Base-by-base conservation (phyloP, 2,113 vertebrate species). In the Triplophysa siluroides region DNA sequence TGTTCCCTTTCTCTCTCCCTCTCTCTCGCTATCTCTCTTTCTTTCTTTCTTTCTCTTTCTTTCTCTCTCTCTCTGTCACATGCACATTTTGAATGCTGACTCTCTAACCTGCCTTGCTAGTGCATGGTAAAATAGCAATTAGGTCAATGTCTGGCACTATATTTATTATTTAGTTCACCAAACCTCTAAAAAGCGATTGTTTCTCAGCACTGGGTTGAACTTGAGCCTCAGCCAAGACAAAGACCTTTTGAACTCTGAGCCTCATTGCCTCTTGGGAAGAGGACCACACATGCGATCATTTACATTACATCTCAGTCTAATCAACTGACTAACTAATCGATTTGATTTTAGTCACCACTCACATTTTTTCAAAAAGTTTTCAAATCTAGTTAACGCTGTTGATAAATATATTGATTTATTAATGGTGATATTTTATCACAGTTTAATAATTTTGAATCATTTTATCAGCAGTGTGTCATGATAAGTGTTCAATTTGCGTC, bases 81-180 rank as follows among this genome's bases (percentile, higher is more conserved):
- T 45, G 43, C 43, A 45, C 10, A 45, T 52, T 79, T 43, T 79
- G 56, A 75, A 75, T 60, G 52, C 14, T 81, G 50, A 60, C 63
- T 81, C 63, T 81, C 18, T 47, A 62, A 47, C 72, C 41, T 62
- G 72, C 54, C 56, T 74, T 23, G 33, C 70, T 73, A 43, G 72
- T 61, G 72, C 56, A 74, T 74, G 38, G 72, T 24, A 62, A 74
- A 74, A 74, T 74, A 61, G 21, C 56, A 74, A 62, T 74, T 74
- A 61, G 72, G 72, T 74, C 72, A 74, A 16, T 74, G 72, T 74
- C 72, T 74, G 56, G 72, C 56, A 61, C 56, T 74, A 74, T 62
- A 74, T 45, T 18, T 74, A 74, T 62, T 62, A 74, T 45, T 18
- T 74, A 74, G 72, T 16, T 45, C 21, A 26, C 56, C 72, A 74